These are phyloP conservation scores for Drosophila yakuba DNA, from an alignment of 1,140 invertebrate species.

Conservation along the genomic window DNA sequence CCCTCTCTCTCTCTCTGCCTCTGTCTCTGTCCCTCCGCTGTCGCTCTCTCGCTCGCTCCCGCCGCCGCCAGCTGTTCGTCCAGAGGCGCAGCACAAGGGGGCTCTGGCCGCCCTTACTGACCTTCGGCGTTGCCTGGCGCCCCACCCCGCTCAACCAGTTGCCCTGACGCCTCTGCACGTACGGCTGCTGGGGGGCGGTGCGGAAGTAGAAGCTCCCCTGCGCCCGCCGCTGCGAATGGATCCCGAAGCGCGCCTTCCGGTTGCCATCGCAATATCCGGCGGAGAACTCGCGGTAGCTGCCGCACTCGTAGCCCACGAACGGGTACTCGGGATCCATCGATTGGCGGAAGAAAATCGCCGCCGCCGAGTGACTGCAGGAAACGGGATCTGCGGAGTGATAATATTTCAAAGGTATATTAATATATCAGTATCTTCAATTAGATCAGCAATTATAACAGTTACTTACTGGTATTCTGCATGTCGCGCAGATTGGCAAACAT, in stretches of 20 bases:
- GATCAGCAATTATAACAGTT: too few species aligned
- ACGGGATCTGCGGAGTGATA: slow-evolving; percentile 85
- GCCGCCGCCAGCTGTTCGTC: slow-evolving; percentile 24
- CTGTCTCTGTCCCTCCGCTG: not conserved
- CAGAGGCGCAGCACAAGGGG: slow-evolving; percentile 28
- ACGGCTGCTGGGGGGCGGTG: slow-evolving; percentile 62
- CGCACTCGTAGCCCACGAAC: slow-evolving; percentile 87
- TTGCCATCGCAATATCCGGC: slow-evolving; percentile 77
- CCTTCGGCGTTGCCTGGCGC: not conserved
- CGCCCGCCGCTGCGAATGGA: slow-evolving; percentile 63
- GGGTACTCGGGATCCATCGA: slow-evolving; percentile 87
- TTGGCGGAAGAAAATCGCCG: slow-evolving; percentile 89
- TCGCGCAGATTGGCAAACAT: slow-evolving; percentile 75
- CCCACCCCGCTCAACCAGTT: slow-evolving; percentile 20
- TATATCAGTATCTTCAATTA: not conserved
- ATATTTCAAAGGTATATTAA: not conserved
- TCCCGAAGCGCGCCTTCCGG: slow-evolving; percentile 70
- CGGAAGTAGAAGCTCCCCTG: slow-evolving; percentile 75
- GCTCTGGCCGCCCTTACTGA: not conserved
- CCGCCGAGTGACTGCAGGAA: slow-evolving; percentile 90
- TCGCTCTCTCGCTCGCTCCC: slow-evolving; percentile 4
- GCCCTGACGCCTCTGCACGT: slow-evolving; percentile 56
- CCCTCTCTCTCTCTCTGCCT: not conserved
- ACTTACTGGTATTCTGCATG: slow-evolving; percentile 71
- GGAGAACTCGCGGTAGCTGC: slow-evolving; percentile 87